Evolutionary conservation across 2,888 invertebrate species (phyloP).

Genomic region (Plebejus melissa): DNA sequence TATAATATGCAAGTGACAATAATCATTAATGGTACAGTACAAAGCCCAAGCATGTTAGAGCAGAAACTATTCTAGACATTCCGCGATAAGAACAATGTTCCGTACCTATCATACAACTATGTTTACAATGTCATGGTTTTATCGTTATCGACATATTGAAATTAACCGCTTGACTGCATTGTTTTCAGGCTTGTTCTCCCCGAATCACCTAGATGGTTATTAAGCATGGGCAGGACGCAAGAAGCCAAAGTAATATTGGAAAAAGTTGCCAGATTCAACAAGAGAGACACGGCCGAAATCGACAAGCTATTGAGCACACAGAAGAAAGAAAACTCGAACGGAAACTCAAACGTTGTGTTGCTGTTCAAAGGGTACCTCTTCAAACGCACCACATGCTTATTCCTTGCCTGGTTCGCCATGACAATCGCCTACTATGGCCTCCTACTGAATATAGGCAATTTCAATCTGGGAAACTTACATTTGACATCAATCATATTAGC

Average conservation of each 20-base stretch:
- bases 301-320: conserved; percentile 83
- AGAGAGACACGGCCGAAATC: conserved; percentile 80
- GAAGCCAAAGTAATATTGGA: conserved; percentile 83
- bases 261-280: conserved; percentile 83
- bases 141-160: background rate
- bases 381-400: conserved; percentile 84
- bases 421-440: conserved; percentile 89
- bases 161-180: conserved; percentile 25
- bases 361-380: conserved; percentile 83
- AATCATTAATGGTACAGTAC: background rate
- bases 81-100: background rate
- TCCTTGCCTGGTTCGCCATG: conserved; percentile 87
- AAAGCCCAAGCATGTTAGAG: background rate
- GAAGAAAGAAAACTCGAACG: conserved; percentile 60
- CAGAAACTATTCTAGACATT: background rate
- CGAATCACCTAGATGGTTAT: conserved; percentile 89
- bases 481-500: conserved; percentile 86
- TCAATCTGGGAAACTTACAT: conserved; percentile 87
- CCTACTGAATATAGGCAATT: conserved; percentile 84
- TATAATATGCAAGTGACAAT: background rate
- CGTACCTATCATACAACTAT: background rate
- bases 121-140: background rate
- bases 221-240: conserved; percentile 84
- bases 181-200: conserved; percentile 84
- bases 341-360: conserved; percentile 79